Evolutionary conservation across 2,113 vertebrate genomes (phyloP).

Genomic region (Cariama cristata): DNA sequence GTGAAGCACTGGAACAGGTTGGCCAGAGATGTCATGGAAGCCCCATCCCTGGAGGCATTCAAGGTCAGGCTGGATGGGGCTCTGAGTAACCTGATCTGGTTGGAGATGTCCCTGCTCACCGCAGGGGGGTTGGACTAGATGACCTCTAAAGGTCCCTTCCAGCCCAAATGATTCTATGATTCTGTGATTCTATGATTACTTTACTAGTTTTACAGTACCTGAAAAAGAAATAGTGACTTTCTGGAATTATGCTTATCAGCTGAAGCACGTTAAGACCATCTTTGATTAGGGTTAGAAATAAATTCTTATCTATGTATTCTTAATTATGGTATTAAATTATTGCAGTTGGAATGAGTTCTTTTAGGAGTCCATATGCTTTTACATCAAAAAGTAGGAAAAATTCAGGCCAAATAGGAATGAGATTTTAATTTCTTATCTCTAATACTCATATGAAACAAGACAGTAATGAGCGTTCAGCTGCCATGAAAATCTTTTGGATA

Average conservation of each 20-base stretch:
- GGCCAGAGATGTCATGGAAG: too few species aligned
- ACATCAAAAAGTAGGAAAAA: not conserved
- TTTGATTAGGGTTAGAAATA: not conserved
- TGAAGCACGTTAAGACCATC: not conserved
- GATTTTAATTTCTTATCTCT: not conserved
- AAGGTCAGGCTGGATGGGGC: too few species aligned
- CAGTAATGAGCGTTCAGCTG: not conserved
- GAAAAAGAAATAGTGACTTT: not conserved
- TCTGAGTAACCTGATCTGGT: too few species aligned
- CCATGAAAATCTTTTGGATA: not conserved
- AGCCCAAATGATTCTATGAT: too few species aligned
- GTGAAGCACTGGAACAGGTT: too few species aligned
- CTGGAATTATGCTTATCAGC: not conserved
- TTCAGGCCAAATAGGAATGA: not conserved
- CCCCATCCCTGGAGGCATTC: too few species aligned
- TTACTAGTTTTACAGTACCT: not conserved
- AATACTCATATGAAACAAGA: not conserved
- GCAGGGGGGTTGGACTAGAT: too few species aligned
- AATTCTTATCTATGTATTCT: not conserved
- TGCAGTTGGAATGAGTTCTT: not conserved
- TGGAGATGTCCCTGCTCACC: too few species aligned
- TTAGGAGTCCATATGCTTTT: not conserved
- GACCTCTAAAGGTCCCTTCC: too few species aligned
- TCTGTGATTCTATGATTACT: too few species aligned
- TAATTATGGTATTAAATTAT: not conserved